Evolutionary conservation across 2,888 invertebrate genomes (phyloP).

Genomic region (Caenorhabditis sp.): DNA sequence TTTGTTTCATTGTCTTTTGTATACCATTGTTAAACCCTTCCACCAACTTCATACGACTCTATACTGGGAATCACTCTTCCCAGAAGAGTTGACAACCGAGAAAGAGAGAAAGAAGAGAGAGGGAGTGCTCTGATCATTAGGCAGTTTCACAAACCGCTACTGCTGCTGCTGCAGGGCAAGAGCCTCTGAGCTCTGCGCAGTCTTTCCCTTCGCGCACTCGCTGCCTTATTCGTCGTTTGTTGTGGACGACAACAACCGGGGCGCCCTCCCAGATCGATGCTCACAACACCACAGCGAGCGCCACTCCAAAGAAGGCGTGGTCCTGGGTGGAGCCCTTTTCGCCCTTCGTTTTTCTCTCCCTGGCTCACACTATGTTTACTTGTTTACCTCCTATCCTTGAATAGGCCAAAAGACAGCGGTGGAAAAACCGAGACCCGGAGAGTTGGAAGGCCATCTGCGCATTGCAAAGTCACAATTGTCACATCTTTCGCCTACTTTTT

Average conservation of each 20-base stretch:
- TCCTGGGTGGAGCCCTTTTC: slow-evolving; percentile 12
- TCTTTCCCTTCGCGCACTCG: slow-evolving; percentile 22
- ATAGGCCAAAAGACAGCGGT: slow-evolving; percentile 27
- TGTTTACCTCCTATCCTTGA: slow-evolving; percentile 53
- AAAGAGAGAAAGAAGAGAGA: no score
- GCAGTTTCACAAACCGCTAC: slow-evolving; percentile 31
- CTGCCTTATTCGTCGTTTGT: slow-evolving; percentile 40
- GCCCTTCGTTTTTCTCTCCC: slow-evolving; percentile 34
- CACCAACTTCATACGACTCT: neutral
- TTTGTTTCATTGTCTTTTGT: neutral
- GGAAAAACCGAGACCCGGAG: slow-evolving; percentile 5
- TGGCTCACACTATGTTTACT: slow-evolving; percentile 58
- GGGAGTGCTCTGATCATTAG: slow-evolving; percentile 51
- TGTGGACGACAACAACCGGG: slow-evolving; percentile 54
- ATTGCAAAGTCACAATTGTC: slow-evolving; percentile 52
- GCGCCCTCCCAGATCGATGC: slow-evolving; percentile 56
- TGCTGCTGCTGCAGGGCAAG: slow-evolving; percentile 10
- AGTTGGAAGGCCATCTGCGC: slow-evolving; percentile 24
- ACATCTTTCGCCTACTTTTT: neutral
- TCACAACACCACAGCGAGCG: slow-evolving; percentile 41
- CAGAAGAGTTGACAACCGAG: neutral
- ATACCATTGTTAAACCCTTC: neutral
- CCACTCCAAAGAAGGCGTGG: slow-evolving; percentile 51
- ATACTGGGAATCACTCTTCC: neutral
- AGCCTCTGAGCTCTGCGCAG: slow-evolving; percentile 7